Conservation (phyloP, 2,888 invertebrate genomes). For the Rotaria socialis region DNA sequence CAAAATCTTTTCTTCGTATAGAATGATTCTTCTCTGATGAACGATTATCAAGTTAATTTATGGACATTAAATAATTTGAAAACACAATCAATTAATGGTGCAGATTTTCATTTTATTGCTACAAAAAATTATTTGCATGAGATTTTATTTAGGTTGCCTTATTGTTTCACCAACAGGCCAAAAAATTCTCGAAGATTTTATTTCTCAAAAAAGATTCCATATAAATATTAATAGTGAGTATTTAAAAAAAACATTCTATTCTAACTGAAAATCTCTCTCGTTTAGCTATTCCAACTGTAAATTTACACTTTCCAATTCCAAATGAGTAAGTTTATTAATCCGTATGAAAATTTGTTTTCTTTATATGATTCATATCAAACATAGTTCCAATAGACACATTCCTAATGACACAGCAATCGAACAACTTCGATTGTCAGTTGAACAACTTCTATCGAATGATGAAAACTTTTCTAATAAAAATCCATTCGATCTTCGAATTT, state of each 20-base stretch:
- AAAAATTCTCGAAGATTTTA: neutral
- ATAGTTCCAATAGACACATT: neutral
- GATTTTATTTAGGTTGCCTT: neutral
- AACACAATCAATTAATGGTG: neutral
- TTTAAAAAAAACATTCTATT: neutral
- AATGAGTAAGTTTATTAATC: neutral
- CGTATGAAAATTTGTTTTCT: too few relatives aligned
- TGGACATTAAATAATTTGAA: neutral
- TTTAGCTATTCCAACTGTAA: neutral
- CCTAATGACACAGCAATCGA: neutral
- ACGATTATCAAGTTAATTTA: neutral
- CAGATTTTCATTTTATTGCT: neutral
- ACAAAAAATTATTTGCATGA: neutral
- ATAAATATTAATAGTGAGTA: neutral
- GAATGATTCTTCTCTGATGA: neutral
- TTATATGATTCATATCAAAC: too few relatives aligned
- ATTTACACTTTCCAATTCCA: neutral
- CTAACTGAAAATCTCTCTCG: too few relatives aligned
- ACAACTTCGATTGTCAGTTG: neutral
- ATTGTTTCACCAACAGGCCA: neutral
- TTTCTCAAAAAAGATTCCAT: neutral
- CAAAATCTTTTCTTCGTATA: neutral
- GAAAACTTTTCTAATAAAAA: neutral
- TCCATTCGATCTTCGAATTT: neutral
- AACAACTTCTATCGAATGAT: neutral